These are phyloP conservation scores for Cheirogaleus medius DNA, from an alignment of 2,113 vertebrate species.

Conservation along the genomic window DNA sequence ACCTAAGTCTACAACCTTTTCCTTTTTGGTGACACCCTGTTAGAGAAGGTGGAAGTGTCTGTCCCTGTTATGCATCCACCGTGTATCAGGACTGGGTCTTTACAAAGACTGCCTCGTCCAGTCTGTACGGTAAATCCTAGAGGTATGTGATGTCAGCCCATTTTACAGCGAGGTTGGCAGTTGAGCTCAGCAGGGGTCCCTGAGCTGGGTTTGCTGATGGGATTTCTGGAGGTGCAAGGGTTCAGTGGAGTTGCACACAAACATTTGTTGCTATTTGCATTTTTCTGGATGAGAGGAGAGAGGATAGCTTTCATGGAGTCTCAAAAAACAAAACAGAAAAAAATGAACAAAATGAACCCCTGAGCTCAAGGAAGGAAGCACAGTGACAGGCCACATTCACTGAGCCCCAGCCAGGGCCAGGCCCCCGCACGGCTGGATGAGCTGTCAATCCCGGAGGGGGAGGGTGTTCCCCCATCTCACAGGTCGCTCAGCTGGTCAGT, in stretches of 20 bases:
- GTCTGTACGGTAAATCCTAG: background rate
- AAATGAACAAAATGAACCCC: background rate
- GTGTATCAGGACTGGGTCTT: background rate
- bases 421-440: rapidly evolving
- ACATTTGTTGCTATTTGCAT: background rate
- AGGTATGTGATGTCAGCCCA: rapidly evolving
- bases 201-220: background rate
- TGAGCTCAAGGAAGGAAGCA: background rate
- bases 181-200: background rate
- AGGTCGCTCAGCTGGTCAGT: background rate
- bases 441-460: background rate
- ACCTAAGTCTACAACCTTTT: background rate
- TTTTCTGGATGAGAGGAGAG: background rate
- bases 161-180: background rate
- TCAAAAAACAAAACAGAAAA: background rate
- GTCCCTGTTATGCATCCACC: background rate
- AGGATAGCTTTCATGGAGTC: background rate
- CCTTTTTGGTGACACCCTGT: background rate
- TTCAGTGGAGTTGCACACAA: background rate
- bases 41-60: too few relatives aligned
- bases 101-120: background rate
- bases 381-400: background rate
- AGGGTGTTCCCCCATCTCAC: rapidly evolving
- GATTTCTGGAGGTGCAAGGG: background rate
- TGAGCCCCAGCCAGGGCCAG: background rate